Evolutionary conservation across 2,113 vertebrate species (phyloP).

Genomic region (Psittacara wagleri): DNA sequence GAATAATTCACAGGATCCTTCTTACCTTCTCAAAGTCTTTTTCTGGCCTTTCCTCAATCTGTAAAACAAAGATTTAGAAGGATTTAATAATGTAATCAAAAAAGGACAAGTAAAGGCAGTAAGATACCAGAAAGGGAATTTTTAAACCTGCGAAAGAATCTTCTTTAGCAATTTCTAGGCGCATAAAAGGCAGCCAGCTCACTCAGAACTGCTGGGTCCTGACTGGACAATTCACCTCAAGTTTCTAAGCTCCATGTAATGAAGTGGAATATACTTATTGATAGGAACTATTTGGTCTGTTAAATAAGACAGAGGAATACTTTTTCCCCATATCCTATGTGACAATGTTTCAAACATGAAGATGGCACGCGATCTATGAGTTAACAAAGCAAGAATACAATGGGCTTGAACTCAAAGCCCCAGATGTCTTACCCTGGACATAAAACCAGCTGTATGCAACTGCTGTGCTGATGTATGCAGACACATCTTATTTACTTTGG

Average conservation of each 20-base stretch:
- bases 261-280: background rate
- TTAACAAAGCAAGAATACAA: background rate
- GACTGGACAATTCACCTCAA: background rate
- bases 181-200: background rate
- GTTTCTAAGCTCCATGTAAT: background rate
- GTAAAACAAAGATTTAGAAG: background rate
- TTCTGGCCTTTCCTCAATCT: constrained; percentile 81
- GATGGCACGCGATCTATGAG: background rate
- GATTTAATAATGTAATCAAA: background rate
- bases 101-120: background rate
- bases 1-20: background rate
- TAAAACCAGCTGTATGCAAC: background rate
- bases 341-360: background rate
- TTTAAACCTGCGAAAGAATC: background rate
- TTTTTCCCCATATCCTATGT: background rate
- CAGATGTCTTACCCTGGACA: background rate
- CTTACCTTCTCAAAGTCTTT: constrained; percentile 84
- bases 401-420: background rate
- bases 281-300: background rate
- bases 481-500: background rate
- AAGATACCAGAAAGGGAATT: background rate
- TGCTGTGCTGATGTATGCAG: background rate
- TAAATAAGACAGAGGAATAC: background rate
- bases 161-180: background rate
- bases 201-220: background rate